Evolutionary conservation across 2,888 invertebrate genomes (phyloP).

Genomic region (Argyresthia goedartella): DNA sequence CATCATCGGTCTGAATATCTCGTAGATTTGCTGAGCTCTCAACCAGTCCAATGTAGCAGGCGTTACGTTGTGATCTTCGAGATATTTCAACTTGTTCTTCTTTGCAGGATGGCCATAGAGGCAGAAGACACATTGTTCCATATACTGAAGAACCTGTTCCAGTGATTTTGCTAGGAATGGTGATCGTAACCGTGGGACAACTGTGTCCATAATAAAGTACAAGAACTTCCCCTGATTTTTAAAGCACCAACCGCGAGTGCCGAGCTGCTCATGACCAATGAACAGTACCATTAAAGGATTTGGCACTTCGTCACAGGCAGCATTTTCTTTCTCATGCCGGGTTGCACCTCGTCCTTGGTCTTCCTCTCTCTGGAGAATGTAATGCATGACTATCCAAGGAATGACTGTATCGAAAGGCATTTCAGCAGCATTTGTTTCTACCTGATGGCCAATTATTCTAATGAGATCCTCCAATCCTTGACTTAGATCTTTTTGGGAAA

Average conservation of each 20-base stretch:
- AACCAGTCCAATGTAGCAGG: slow-evolving; percentile 80
- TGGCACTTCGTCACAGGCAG: slow-evolving; percentile 73
- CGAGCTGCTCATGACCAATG: slow-evolving; percentile 87
- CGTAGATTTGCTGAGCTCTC: slow-evolving; percentile 80
- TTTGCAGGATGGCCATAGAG: slow-evolving; percentile 86
- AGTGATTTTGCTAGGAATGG: slow-evolving; percentile 74
- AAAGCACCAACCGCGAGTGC: slow-evolving; percentile 82
- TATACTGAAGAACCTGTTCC: slow-evolving; percentile 79
- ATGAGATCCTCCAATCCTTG: slow-evolving; percentile 82
- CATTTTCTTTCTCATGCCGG: slow-evolving; percentile 41
- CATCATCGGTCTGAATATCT: slow-evolving; percentile 83
- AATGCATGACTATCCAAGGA: slow-evolving; percentile 89
- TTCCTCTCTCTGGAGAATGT: slow-evolving; percentile 81
- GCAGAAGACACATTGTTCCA: slow-evolving; percentile 89
- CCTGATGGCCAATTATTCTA: slow-evolving; percentile 81
- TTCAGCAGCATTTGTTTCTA: slow-evolving; percentile 78
- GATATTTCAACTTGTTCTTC: slow-evolving; percentile 69
- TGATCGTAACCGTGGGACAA: slow-evolving; percentile 77
- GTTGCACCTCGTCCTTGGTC: slow-evolving; percentile 73
- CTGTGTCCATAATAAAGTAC: slow-evolving; percentile 80
- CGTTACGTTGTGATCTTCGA: slow-evolving; percentile 82
- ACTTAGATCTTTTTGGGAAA: slow-evolving; percentile 72
- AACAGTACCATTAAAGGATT: slow-evolving; percentile 83
- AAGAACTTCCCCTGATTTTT: slow-evolving; percentile 82
- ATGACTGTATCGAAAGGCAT: slow-evolving; percentile 78